Evolutionary conservation across 2,888 invertebrate genomes (phyloP), one percentile per base, ranked within the genome.

Genomic region (Lucinisca nassula): DNA sequence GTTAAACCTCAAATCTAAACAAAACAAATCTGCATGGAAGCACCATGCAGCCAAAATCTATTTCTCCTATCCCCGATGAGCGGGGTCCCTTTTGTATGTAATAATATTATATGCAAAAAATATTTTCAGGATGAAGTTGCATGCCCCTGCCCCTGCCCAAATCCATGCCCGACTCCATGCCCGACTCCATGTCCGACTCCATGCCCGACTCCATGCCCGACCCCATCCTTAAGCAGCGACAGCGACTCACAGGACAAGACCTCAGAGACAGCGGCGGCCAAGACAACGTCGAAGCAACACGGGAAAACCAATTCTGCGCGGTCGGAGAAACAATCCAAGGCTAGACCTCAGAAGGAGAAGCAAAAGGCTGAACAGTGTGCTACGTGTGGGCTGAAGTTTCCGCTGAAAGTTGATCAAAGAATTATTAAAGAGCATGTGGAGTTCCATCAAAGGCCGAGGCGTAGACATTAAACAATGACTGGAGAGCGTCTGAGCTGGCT

Each of bases 341-440:
- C 84, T 1, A 86, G 80, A 37, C 80, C 79, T 24, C 86, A 89
- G 45, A 87, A 87, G 55, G 80, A 85, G 72, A 72, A 70, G 27
- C 27, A 76, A 1, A 58, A 90, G 24, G 87, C 80, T 10, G 87
- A 89, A 27, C 73, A 84, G 80, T 89, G 89, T 55, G 80, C 84
- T 0, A 89, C 89, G 8, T 89, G 89, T n/a, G 90, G 87, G 10
- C 81, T 90, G 35, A 85, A 85, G 55, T 90, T 90, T 45, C 84
- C 87, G 10, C 27, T 55, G 35, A 85, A 90, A 51, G 58, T 84
- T 0, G 90, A 90, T 75, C 67, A 79, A 17, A 67, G 79, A 35
- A 78, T 81, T 12, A 85, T 87, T n/a, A 78, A 90, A 75, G 87
- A 90, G 38, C 89, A 89, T 45, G 77, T 83, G 1, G 78, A 82